phyloP scores from a whole-genome alignment of 1,140 invertebrate species.

The Leptinotarsa defecta region DNA sequence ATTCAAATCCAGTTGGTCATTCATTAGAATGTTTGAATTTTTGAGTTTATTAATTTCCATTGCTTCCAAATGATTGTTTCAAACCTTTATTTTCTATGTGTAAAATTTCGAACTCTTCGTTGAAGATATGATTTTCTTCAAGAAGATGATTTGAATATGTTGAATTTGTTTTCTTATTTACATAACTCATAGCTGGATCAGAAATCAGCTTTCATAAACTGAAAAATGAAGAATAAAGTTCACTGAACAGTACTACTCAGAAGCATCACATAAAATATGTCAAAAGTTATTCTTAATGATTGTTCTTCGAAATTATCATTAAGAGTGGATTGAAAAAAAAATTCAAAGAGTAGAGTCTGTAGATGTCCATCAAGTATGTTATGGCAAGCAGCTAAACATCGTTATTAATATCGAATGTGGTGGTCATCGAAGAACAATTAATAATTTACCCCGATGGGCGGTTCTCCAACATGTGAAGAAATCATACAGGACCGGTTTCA shows the following conservation, averaged over 20 bases:
- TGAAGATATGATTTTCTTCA: too few relatives aligned
- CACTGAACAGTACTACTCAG: background rate
- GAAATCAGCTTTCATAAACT: background rate
- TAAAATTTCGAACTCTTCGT: too few relatives aligned
- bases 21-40: too few relatives aligned
- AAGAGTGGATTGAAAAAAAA: background rate
- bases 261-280: background rate
- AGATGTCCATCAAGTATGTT: conserved; percentile 9
- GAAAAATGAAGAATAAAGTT: background rate
- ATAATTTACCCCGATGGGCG: conserved; percentile 26
- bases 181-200: too few relatives aligned
- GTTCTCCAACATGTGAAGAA: background rate
- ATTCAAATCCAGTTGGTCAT: too few relatives aligned
- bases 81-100: too few relatives aligned
- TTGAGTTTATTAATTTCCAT: too few relatives aligned
- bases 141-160: too few relatives aligned
- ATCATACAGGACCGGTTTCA: background rate
- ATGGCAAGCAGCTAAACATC: conserved; percentile 17
- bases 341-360: background rate
- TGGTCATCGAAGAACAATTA: conserved; percentile 28
- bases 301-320: background rate
- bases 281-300: background rate
- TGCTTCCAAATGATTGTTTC: too few relatives aligned
- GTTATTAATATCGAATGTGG: conserved; percentile 25
- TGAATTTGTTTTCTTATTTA: too few relatives aligned